Evolutionary conservation across 2,113 vertebrate genomes (phyloP).

Genomic region (Mungos mungo): DNA sequence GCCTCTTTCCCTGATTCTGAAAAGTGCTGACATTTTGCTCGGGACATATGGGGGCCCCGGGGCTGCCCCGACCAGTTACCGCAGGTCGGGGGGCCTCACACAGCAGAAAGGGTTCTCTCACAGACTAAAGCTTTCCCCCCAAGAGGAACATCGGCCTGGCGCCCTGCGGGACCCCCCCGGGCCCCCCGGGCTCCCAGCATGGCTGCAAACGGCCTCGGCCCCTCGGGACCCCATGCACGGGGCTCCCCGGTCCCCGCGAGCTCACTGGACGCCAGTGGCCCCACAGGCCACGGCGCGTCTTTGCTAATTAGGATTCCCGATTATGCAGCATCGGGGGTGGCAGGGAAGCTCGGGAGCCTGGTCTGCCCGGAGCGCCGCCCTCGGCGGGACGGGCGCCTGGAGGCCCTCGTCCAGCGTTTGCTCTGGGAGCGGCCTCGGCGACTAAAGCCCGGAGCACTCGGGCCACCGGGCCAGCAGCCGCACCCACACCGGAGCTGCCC

Average conservation of each 20-base stretch:
- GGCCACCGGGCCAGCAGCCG: fast-evolving
- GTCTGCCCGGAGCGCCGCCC: fast-evolving
- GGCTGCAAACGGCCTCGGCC: background rate
- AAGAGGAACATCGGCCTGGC: background rate
- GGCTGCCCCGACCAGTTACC: fast-evolving
- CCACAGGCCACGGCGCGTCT: background rate
- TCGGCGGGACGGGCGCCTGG: background rate
- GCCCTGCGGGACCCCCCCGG: background rate
- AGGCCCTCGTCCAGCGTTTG: background rate
- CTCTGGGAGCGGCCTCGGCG: fast-evolving
- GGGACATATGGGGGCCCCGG: background rate
- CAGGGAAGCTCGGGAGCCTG: background rate
- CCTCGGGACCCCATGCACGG: fast-evolving
- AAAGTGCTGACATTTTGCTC: background rate
- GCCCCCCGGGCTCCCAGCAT: background rate
- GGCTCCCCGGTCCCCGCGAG: background rate
- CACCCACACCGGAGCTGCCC: background rate
- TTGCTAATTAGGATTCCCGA: background rate
- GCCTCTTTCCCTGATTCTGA: background rate
- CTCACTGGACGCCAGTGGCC: background rate
- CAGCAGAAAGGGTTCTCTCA: fast-evolving
- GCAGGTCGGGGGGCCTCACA: too few species aligned
- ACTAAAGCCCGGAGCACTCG: background rate
- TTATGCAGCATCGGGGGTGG: background rate
- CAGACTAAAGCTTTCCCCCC: background rate